phyloP scores from a whole-genome alignment of 2,797 vertebrate species.

The Ceyx erithaca region DNA sequence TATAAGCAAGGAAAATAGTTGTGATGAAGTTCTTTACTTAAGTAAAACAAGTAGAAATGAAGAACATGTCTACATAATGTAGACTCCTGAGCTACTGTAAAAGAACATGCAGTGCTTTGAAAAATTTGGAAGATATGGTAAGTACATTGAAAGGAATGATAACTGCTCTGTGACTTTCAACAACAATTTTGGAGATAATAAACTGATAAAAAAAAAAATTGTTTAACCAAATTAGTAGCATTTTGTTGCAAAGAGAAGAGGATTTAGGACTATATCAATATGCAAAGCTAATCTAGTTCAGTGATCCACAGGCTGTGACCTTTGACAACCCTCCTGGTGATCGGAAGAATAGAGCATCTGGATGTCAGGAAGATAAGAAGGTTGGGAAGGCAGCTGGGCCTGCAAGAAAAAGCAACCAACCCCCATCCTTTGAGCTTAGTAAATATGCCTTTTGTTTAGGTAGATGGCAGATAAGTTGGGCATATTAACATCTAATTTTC shows the following conservation, averaged over 20 bases:
- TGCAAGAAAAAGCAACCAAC: constrained; percentile 13
- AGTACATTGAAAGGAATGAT: background rate
- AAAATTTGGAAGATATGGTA: background rate
- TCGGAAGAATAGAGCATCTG: constrained; percentile 32
- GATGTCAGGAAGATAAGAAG: constrained; percentile 28
- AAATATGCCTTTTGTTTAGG: constrained; percentile 22
- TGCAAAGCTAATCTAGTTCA: constrained; percentile 47
- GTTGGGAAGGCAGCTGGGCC: constrained; percentile 4
- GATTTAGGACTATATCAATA: background rate
- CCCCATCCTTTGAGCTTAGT: background rate
- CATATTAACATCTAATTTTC: background rate
- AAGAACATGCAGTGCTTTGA: background rate
- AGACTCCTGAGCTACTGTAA: background rate
- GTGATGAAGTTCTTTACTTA: background rate
- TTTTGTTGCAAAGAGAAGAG: background rate
- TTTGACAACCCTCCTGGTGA: constrained; percentile 32
- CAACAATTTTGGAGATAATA: background rate
- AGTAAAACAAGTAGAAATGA: background rate
- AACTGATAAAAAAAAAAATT: background rate
- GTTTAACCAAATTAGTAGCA: background rate
- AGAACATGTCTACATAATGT: background rate
- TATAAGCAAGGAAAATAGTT: constrained; percentile 14
- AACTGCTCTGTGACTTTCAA: background rate
- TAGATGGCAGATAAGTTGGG: background rate
- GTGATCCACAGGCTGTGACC: background rate